These are phyloP conservation scores for Stichodactyla helianthus DNA, from an alignment of 64 coral and sea anemone species.

Conservation along the genomic window DNA sequence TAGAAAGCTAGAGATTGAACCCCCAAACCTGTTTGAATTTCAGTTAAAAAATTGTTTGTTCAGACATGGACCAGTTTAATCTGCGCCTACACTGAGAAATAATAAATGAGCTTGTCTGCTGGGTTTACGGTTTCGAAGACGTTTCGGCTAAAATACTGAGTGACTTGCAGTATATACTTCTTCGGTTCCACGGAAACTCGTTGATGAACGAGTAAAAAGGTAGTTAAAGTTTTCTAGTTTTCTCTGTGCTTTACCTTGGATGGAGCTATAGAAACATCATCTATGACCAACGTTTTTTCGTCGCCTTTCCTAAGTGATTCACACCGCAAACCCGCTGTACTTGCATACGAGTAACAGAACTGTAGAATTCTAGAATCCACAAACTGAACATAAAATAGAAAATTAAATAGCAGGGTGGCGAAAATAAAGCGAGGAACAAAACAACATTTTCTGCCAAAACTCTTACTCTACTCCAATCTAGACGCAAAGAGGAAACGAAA, in stretches of 20 bases:
- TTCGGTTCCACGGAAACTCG: no score
- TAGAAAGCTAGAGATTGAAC: neutral
- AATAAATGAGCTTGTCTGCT: no score
- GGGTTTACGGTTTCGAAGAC: no score
- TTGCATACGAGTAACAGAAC: neutral
- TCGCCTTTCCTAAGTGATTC: neutral
- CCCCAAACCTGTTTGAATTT: neutral
- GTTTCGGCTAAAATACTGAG: no score
- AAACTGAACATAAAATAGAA: neutral
- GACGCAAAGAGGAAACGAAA: no score
- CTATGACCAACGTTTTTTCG: neutral
- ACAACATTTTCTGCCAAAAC: no score
- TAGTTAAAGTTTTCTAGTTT: neutral
- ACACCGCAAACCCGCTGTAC: neutral
- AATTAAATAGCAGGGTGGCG: no score
- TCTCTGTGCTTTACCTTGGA: neutral
- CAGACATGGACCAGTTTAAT: neutral
- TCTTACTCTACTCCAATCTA: no score
- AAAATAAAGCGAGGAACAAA: no score
- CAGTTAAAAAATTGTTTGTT: neutral
- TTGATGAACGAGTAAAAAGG: no score
- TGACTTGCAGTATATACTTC: no score
- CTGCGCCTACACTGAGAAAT: no score
- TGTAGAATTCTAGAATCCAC: neutral
- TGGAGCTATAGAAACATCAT: neutral